Percentiles rank a stretch among this genome's conserved stretches.
Conservation (phyloP, 2,888 invertebrate genomes). For the Ectobius pallidus region DNA sequence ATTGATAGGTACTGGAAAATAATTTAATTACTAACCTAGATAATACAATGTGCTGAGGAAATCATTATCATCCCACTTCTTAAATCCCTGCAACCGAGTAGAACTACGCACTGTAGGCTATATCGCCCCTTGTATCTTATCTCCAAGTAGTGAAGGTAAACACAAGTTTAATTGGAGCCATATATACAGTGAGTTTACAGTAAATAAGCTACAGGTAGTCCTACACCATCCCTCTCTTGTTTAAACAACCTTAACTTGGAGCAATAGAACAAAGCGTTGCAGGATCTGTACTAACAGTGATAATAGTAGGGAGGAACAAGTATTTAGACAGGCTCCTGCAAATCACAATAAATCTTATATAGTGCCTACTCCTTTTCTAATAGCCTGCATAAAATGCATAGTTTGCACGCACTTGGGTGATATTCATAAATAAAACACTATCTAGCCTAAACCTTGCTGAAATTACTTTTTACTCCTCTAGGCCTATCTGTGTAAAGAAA, state of each 20-base stretch:
- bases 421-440: too few relatives aligned
- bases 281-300: slow-evolving; percentile 38
- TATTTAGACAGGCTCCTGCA: too few relatives aligned
- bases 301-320: too few relatives aligned
- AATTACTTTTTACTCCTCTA: too few relatives aligned
- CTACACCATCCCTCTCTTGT: not conserved
- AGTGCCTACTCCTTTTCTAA: too few relatives aligned
- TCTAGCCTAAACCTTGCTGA: too few relatives aligned
- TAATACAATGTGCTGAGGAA: not conserved
- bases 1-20: too few relatives aligned
- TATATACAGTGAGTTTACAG: slow-evolving; percentile 34
- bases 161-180: slow-evolving; percentile 40
- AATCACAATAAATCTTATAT: too few relatives aligned
- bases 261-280: not conserved
- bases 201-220: slow-evolving; percentile 29
- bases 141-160: slow-evolving; percentile 27
- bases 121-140: slow-evolving; percentile 3
- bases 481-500: too few relatives aligned
- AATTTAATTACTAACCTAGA: too few relatives aligned
- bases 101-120: not conserved
- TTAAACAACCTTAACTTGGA: slow-evolving; percentile 10
- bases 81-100: not conserved
- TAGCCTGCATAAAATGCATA: too few relatives aligned
- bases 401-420: too few relatives aligned
- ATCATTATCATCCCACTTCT: not conserved